These are phyloP conservation scores for Hydrozoanthus tunicans DNA, from an alignment of 64 coral and sea anemone genomes.

Conservation along the genomic window DNA sequence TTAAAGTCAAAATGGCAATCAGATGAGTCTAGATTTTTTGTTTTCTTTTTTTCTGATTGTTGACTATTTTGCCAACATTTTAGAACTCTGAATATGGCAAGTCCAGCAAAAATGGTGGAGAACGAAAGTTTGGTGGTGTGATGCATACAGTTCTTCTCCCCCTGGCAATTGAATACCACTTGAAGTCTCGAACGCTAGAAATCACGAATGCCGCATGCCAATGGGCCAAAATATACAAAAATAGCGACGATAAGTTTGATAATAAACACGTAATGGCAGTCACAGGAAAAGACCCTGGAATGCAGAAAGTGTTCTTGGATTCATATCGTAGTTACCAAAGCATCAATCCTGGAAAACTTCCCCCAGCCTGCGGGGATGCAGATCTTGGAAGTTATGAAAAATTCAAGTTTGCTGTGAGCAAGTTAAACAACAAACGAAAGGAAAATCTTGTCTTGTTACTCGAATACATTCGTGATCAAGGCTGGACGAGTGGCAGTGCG, in stretches of 20 bases:
- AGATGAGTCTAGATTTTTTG: not conserved
- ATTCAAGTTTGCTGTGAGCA: no score
- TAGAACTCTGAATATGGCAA: constrained; percentile 18
- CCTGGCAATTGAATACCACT: constrained; percentile 56
- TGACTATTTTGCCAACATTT: not conserved
- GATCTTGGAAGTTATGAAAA: no score
- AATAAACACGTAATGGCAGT: not conserved
- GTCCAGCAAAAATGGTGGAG: not conserved
- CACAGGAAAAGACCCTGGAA: not conserved
- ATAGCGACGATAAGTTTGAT: no score
- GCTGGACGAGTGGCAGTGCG: no score
- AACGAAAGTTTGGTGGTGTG: constrained; percentile 38
- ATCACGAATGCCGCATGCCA: not conserved
- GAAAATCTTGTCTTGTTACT: no score
- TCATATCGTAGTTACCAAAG: no score
- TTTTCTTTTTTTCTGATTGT: no score
- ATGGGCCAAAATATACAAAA: not conserved
- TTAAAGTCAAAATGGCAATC: not conserved
- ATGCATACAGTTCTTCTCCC: constrained; percentile 61
- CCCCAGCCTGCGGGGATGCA: no score
- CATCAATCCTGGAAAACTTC: no score
- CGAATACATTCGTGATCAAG: no score
- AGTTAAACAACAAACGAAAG: no score
- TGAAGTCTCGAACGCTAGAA: constrained; percentile 39
- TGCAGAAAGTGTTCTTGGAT: not conserved